Conservation (phyloP, 2,797 vertebrate genomes). For the Gymnopithys bicolor region DNA sequence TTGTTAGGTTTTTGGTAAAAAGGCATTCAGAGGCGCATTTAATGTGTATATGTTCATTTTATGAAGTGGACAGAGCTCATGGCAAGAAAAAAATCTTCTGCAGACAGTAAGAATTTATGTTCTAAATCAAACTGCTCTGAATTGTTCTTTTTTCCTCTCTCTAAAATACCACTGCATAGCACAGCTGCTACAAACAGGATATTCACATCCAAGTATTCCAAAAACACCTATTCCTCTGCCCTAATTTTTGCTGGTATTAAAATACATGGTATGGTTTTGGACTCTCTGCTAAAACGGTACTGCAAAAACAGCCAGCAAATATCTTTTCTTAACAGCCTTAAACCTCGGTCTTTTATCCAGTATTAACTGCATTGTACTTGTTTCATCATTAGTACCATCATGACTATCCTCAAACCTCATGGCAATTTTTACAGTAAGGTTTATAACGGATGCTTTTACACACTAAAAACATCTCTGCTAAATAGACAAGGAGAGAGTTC, state of each 20-base stretch:
- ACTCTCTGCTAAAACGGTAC: background rate
- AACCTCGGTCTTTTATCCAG: background rate
- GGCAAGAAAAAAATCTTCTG: background rate
- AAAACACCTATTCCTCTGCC: background rate
- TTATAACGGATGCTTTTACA: background rate
- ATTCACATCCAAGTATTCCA: background rate
- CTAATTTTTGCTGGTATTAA: background rate
- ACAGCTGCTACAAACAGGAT: background rate
- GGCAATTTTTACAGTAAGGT: background rate
- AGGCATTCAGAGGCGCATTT: background rate
- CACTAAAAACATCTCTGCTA: background rate
- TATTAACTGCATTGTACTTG: background rate
- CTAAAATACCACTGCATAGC: background rate
- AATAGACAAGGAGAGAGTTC: background rate
- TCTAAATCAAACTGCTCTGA: background rate
- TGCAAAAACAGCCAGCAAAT: background rate
- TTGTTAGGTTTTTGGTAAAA: background rate
- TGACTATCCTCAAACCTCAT: background rate
- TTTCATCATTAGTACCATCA: background rate
- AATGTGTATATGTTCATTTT: background rate
- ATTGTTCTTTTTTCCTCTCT: background rate
- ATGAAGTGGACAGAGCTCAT: background rate
- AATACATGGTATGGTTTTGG: background rate
- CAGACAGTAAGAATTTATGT: background rate
- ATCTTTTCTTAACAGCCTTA: background rate